Evolutionary conservation across 2,888 invertebrate species (phyloP).

Genomic region (Oligia fasciuncula): DNA sequence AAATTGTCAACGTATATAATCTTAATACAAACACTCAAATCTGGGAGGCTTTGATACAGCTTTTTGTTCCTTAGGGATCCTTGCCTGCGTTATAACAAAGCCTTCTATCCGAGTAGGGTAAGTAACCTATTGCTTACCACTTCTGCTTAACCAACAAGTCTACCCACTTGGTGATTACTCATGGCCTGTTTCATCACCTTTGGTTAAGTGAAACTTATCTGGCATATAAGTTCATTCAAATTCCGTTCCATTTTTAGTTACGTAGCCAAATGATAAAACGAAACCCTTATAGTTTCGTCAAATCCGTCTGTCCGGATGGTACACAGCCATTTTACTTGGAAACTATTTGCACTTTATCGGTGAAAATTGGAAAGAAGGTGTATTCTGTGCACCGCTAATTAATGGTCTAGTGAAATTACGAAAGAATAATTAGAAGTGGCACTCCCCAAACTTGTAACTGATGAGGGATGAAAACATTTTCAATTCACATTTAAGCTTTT

Average conservation of each 20-base stretch:
- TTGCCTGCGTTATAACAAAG: neutral
- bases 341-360: neutral
- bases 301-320: neutral
- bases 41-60: constrained; percentile 2
- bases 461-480: neutral
- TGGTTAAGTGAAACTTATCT: neutral
- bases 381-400: neutral
- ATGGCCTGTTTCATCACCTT: too few species aligned
- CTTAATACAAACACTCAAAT: constrained; percentile 39
- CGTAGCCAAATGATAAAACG: neutral
- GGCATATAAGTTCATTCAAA: neutral
- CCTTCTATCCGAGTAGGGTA: neutral
- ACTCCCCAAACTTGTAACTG: neutral
- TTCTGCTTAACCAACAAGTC: neutral
- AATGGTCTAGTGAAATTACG: neutral
- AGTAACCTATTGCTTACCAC: neutral
- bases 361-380: neutral
- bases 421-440: neutral
- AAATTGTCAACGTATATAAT: constrained; percentile 23
- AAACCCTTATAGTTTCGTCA: neutral
- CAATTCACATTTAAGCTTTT: too few species aligned
- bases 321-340: neutral
- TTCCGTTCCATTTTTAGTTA: neutral
- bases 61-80: constrained; percentile 8
- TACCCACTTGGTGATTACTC: neutral